Evolutionary conservation across 2,888 invertebrate genomes (phyloP).

Genomic region (Pseudococcus jackbeardsleyi): DNA sequence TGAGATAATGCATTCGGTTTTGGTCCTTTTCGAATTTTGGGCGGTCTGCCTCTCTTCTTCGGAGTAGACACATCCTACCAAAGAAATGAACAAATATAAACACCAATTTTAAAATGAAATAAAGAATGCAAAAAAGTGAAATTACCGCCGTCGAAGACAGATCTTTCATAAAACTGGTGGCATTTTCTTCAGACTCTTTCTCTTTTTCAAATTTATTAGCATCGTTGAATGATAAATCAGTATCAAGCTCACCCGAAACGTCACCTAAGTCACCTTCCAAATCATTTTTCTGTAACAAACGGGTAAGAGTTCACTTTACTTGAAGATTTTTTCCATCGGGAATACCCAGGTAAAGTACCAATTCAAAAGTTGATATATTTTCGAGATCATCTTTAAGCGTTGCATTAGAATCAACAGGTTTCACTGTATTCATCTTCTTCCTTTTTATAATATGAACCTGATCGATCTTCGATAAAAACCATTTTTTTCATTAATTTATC

Average conservation of each 20-base stretch:
- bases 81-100: not conserved
- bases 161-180: constrained; percentile 13
- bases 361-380: constrained; percentile 6
- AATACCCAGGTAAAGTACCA: constrained; percentile 14
- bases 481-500: constrained; percentile 1
- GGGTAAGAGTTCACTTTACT: not conserved
- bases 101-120: not conserved
- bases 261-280: not conserved
- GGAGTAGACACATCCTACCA: not conserved
- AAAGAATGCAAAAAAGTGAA: not conserved
- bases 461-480: not conserved
- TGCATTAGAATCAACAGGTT: not conserved
- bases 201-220: constrained; percentile 31
- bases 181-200: not conserved
- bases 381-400: not conserved
- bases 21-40: not conserved
- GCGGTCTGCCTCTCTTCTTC: constrained; percentile 26
- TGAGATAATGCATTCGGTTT: not conserved
- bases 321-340: not conserved
- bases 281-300: constrained; percentile 41
- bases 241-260: not conserved
- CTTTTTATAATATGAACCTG: constrained; percentile 24
- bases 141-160: not conserved
- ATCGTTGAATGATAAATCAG: constrained; percentile 29
- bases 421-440: constrained; percentile 3